Evolutionary conservation across 2,888 invertebrate genomes (phyloP).

Genomic region (Trypoxylon attenuatum): DNA sequence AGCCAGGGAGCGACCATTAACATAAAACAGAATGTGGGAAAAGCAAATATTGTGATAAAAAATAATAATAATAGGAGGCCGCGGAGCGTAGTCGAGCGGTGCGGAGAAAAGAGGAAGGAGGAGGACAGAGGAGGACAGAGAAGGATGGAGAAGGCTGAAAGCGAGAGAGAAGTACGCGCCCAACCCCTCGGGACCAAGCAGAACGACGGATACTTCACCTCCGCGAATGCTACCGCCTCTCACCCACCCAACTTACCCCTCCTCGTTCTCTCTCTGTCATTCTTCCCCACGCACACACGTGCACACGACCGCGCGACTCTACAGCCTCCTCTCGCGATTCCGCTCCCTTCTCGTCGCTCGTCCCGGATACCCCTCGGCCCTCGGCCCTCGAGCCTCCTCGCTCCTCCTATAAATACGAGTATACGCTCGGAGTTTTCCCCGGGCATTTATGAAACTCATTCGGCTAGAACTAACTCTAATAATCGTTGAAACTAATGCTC

Average conservation of each 20-base stretch:
- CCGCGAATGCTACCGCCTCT: conserved; percentile 36
- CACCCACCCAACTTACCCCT: neutral
- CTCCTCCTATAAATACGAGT: conserved; percentile 62
- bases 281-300: neutral
- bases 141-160: conserved; percentile 48
- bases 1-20: conserved; percentile 64
- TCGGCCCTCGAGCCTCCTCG: conserved; percentile 10
- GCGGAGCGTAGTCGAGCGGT: conserved; percentile 3
- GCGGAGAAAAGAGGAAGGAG: conserved; percentile 31
- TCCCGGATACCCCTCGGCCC: conserved; percentile 5
- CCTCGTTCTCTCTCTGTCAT: conserved; percentile 33
- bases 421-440: conserved; percentile 60
- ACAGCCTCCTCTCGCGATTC: neutral
- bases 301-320: no score
- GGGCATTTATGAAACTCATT: conserved; percentile 72
- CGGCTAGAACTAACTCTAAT: conserved; percentile 73
- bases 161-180: conserved; percentile 40
- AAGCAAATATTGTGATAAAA: conserved; percentile 61
- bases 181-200: conserved; percentile 52
- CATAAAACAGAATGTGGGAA: conserved; percentile 65
- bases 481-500: conserved; percentile 74
- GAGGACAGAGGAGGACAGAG: conserved; percentile 53
- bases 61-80: conserved; percentile 58
- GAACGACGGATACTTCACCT: conserved; percentile 56
- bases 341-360: conserved; percentile 10